Conservation (phyloP, 1,140 invertebrate genomes). For the Drosophila biarmipes region DNA sequence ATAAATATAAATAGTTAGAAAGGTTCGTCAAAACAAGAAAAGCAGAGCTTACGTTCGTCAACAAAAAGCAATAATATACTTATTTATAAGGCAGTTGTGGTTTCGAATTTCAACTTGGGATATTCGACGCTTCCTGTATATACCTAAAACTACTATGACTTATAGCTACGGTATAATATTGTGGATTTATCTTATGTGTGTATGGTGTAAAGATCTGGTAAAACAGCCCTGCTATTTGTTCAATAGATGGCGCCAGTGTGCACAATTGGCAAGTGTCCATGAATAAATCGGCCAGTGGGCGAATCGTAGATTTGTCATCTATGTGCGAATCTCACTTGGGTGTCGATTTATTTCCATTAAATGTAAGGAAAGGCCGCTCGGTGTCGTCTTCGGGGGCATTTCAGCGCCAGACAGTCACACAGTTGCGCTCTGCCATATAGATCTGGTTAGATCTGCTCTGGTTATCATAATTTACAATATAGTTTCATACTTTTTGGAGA, state of each 20-base stretch:
- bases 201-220: slow-evolving; percentile 41
- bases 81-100: slow-evolving; percentile 75
- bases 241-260: slow-evolving; percentile 43
- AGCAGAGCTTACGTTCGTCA: slow-evolving; percentile 25
- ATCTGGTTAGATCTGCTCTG: slow-evolving; percentile 4
- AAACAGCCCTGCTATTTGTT: slow-evolving; percentile 45
- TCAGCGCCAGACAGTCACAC: slow-evolving; percentile 55
- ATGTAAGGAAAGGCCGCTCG: slow-evolving; percentile 38
- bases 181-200: slow-evolving; percentile 14
- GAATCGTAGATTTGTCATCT: slow-evolving; percentile 12
- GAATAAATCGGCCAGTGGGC: slow-evolving; percentile 27
- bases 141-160: slow-evolving; percentile 21
- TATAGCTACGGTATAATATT: slow-evolving; percentile 17
- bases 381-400: slow-evolving; percentile 41
- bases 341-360: slow-evolving; percentile 21
- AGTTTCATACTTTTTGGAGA: background rate
- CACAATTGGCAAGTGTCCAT: slow-evolving; percentile 68
- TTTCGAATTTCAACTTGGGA: slow-evolving; percentile 38
- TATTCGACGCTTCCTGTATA: slow-evolving; percentile 26
- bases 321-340: slow-evolving; percentile 2
- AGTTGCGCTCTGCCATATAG: slow-evolving; percentile 35
- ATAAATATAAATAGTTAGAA: slow-evolving; percentile 71
- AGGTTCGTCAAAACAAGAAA: slow-evolving; percentile 21
- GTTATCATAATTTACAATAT: background rate
- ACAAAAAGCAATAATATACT: slow-evolving; percentile 63